Evolutionary conservation across 2,113 vertebrate genomes (phyloP).

Genomic region (Tetraodon nigroviridis): DNA sequence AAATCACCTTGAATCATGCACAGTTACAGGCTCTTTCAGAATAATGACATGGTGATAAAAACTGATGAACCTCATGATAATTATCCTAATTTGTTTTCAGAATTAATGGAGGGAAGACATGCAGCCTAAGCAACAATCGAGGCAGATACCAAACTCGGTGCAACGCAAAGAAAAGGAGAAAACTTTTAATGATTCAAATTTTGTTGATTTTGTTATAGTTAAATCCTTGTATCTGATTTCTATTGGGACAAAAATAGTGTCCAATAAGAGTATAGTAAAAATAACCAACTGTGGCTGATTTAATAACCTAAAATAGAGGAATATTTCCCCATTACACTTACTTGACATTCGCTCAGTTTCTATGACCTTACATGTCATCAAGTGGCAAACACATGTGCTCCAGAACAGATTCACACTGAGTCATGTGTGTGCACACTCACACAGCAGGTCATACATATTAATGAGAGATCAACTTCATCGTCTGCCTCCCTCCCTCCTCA

Average conservation of each 20-base stretch:
- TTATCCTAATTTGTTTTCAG: conserved; percentile 41
- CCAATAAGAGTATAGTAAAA: background rate
- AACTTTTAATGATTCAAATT: background rate
- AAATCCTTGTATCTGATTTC: too few species aligned
- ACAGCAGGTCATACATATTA: conserved; percentile 63
- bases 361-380: conserved; percentile 50
- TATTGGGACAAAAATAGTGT: background rate
- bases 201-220: background rate
- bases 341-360: conserved; percentile 28
- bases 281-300: too few species aligned
- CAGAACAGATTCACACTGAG: conserved; percentile 19
- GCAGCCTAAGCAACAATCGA: conserved; percentile 37
- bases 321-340: conserved; percentile 29
- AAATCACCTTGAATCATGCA: conserved; percentile 43
- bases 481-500: conserved; percentile 35
- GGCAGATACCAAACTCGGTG: conserved; percentile 12
- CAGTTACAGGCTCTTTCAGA: conserved; percentile 33
- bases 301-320: background rate
- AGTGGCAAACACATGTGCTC: conserved; percentile 15
- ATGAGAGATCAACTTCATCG: conserved; percentile 52
- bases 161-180: conserved; percentile 2
- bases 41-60: conserved; percentile 51
- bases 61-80: conserved; percentile 48
- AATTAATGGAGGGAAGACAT: conserved; percentile 25
- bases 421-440: conserved; percentile 10